Base-by-base conservation (phyloP, 2,113 vertebrate species). In the Tetrax tetrax region DNA sequence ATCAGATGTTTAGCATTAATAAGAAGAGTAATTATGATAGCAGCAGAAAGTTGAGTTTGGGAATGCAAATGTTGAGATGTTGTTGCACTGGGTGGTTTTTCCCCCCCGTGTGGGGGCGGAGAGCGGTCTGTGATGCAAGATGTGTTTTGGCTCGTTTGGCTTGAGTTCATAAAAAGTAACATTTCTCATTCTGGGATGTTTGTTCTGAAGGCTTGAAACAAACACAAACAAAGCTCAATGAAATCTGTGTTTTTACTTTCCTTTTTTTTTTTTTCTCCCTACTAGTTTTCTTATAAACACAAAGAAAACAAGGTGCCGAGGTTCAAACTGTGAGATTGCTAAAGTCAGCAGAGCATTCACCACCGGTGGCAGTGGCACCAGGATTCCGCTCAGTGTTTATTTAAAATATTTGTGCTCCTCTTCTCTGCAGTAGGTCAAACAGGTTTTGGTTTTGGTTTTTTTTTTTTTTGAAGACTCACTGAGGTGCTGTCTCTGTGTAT, bases 11-110 rank as follows among this genome's bases (percentile, higher is more conserved):
- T 81, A 94, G 24, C 94, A 90, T 96, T 96, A 95, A 78, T 80
- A 24, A 89, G 74, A 74, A 87, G 66, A 87, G 65, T 63, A 89
- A 93, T 91, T 90, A 56, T 38, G 75, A 61, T 43, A 74, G 78
- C 63, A 90, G 85, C 95, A 97, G 97, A 93, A 97, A 97, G 94
- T 96, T 95, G 63, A 93, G 83, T 95, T 97, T 98, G 92, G 95
- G 95, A 97, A 98, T 95, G 87, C 19, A 70, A 97, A 95, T 95
- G 87, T 95, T 96, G 95, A 96, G 92, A 96, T 91, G 88, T 95
- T 97, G 94, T 97, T 94, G 93, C 85, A 95, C 68, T 86, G 82
- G 66, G 90, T 76, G 83, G 33, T 76, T 91, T 87, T 94, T 95
- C 75, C 8, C 92, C 83, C 53, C 47, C 75, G 48, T 96, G 93